Percentiles rank a stretch among this genome's conserved stretches.
These are phyloP conservation scores for Neotoma lepida DNA, from an alignment of 2,113 vertebrate genomes.

Conservation along the genomic window DNA sequence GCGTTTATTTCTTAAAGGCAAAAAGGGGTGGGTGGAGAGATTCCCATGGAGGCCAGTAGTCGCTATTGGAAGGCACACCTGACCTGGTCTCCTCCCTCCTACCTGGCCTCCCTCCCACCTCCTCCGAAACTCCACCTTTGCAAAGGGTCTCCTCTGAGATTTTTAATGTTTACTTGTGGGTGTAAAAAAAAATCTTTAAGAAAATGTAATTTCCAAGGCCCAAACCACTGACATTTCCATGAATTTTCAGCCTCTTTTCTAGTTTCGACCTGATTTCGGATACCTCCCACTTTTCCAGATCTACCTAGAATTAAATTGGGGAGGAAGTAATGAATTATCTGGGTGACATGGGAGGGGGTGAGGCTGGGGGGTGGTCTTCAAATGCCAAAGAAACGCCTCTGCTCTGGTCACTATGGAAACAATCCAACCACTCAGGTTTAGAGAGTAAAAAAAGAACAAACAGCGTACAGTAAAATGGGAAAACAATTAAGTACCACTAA, in stretches of 20 bases:
- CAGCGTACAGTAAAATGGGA: neutral
- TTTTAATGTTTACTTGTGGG: neutral
- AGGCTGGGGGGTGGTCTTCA: neutral
- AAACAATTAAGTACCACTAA: neutral
- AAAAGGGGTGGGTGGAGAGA: constrained; percentile 53
- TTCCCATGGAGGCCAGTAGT: constrained; percentile 44
- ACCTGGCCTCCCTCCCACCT: constrained; percentile 63
- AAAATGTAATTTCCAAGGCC: neutral
- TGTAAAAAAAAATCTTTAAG: neutral
- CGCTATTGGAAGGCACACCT: constrained; percentile 75
- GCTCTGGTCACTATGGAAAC: neutral
- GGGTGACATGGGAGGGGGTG: no score
- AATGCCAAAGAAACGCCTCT: neutral
- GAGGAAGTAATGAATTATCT: neutral
- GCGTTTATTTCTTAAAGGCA: constrained; percentile 71
- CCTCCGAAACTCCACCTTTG: neutral
- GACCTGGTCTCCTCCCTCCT: constrained; percentile 55
- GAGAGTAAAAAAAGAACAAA: no score
- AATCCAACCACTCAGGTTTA: neutral
- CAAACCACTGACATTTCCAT: neutral
- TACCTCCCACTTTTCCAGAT: neutral
- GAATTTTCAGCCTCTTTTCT: neutral
- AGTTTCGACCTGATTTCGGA: neutral
- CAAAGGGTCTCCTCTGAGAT: neutral
- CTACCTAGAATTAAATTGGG: neutral